Evolutionary conservation across 2,113 vertebrate genomes (phyloP).

Genomic region (Progne subis): DNA sequence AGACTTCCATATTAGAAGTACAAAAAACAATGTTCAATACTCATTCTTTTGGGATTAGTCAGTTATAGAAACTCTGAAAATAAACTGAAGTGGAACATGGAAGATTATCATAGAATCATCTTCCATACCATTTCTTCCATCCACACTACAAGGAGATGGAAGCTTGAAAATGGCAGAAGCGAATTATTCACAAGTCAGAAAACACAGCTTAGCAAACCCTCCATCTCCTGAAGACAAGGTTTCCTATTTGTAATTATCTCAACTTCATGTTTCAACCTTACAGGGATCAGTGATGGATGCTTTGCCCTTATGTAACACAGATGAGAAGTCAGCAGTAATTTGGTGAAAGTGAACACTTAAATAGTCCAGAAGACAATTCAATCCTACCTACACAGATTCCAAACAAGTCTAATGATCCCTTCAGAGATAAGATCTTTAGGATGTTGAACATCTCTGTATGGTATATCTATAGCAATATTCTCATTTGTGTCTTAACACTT

Average conservation of each 20-base stretch:
- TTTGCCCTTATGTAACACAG: neutral
- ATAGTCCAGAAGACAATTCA: neutral
- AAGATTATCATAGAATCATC: neutral
- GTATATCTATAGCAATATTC: neutral
- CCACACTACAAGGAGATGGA: neutral
- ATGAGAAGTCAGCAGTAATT: neutral
- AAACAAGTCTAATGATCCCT: neutral
- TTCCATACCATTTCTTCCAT: neutral
- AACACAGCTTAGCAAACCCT: neutral
- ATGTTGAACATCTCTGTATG: neutral
- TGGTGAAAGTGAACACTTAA: neutral
- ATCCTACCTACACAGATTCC: neutral
- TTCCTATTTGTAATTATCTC: neutral
- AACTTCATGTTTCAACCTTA: neutral
- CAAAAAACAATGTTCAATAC: neutral
- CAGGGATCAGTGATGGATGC: neutral
- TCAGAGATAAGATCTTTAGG: neutral
- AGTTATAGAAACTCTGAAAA: neutral
- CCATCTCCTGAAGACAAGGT: neutral
- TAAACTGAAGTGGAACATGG: neutral
- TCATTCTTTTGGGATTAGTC: neutral
- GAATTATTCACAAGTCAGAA: neutral
- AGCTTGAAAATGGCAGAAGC: neutral
- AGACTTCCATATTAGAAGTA: neutral
- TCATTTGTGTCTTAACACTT: neutral